Base-by-base conservation (phyloP, 2,888 invertebrate genomes). In the Leptinotarsa tumamoca region DNA sequence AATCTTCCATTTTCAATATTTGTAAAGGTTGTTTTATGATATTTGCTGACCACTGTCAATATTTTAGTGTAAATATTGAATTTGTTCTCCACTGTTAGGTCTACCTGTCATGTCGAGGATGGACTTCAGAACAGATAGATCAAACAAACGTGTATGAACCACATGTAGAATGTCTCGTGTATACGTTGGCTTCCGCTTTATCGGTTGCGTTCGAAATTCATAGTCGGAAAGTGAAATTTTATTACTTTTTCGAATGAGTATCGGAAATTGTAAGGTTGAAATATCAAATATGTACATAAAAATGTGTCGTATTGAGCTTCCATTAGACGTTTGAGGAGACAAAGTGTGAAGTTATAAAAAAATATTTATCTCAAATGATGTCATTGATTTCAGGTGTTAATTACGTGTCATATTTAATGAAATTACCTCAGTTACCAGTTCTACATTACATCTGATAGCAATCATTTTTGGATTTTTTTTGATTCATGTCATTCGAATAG, bases 31-130 rank as follows among this genome's bases (percentile, higher is more conserved):
- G 81, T 81, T 81, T 80, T 81, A 83, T 81, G 78, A 80, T 83
- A 81, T 83, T 83, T 84, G 79, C 83, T 80, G 83, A 83, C 84
- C 84, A 84, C 84, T 83, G 84, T 84, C 84, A 83, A 82, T 73
- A 81, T 78, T 74, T 79, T 71, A 80, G 79, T 81, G 82, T 83
- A 82, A 84, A 84, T 84, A 84, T 84, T 84, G 82, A 78, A 79
- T 81, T 79, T 83, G 82, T 83, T 82, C 83, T 83, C 83, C 82
- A 83, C 81, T 82, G 82, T 82, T 82, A 81, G 80, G 78, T 80
- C 80, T 78, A 80, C 80, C 80, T 80, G 82, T 82, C 82, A 82
- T 74, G 80, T 82, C 74, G 72, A 76, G 76, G 71, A 80, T 74
- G 74, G 72, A 78, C 75, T 73, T 75, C 74, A 77, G 70, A 79